Percentiles rank a stretch among this genome's conserved stretches.
Evolutionary conservation across 2,113 vertebrate genomes (phyloP).

Genomic region (Colinus virginianus): DNA sequence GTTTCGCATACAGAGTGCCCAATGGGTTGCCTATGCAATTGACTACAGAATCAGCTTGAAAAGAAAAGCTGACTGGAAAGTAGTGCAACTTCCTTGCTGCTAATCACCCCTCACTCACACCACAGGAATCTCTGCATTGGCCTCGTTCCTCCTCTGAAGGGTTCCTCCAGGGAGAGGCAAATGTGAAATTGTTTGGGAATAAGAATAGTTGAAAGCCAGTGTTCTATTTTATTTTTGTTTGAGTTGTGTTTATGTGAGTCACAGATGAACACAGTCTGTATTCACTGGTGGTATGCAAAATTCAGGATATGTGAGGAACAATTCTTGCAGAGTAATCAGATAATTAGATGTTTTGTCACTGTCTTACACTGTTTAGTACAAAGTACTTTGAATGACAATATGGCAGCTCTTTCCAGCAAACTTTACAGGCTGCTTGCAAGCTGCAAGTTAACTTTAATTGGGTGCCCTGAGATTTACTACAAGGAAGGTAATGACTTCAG

Average conservation of each 20-base stretch:
- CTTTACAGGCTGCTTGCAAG: constrained; percentile 68
- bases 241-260: constrained; percentile 12
- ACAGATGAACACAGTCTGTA: background rate
- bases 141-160: too few species aligned
- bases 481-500: constrained; percentile 52
- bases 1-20: background rate
- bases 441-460: constrained; percentile 74
- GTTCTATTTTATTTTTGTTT: background rate
- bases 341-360: constrained; percentile 62
- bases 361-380: constrained; percentile 30
- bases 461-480: constrained; percentile 71
- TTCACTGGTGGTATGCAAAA: constrained; percentile 4
- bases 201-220: background rate
- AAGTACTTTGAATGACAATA: constrained; percentile 64
- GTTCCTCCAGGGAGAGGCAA: background rate
- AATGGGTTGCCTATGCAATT: background rate
- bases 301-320: constrained; percentile 21
- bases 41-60: background rate
- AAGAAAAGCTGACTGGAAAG: background rate
- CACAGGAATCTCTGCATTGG: background rate
- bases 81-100: background rate
- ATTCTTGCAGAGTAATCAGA: constrained; percentile 59
- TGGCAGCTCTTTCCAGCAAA: constrained; percentile 55
- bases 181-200: background rate
- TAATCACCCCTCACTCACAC: background rate